Evolutionary conservation across 92 coral and sea anemone genomes (phyloP).

Genomic region (Isaurus tuberculatus): DNA sequence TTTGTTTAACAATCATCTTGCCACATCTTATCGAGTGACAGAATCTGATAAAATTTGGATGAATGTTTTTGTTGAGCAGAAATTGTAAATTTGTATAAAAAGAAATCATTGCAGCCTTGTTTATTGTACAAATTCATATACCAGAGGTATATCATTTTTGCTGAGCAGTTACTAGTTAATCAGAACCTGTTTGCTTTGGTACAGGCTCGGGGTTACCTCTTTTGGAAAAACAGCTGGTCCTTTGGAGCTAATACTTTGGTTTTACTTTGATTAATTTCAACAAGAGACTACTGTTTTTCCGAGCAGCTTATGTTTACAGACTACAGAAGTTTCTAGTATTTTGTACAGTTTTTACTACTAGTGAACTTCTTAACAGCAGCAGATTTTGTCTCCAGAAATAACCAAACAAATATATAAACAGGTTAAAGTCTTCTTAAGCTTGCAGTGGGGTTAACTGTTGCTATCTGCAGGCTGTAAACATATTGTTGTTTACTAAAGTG

Average conservation of each 20-base stretch:
- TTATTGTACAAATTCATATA: background rate
- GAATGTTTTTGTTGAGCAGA: background rate
- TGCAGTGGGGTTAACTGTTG: background rate
- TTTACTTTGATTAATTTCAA: background rate
- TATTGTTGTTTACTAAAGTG: background rate
- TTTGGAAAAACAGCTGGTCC: constrained; percentile 25
- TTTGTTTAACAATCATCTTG: constrained; percentile 67
- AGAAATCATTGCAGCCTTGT: background rate
- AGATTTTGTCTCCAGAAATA: background rate
- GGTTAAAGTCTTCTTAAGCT: background rate
- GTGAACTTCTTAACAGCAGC: too few relatives aligned
- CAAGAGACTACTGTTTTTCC: constrained; percentile 29
- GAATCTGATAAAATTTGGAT: background rate
- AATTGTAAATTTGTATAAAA: background rate
- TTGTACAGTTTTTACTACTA: background rate
- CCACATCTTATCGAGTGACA: constrained; percentile 27
- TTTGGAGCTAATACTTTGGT: background rate
- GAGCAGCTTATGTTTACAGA: background rate
- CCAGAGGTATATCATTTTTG: background rate
- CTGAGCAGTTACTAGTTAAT: background rate
- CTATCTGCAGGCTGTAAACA: constrained; percentile 25
- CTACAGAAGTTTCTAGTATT: constrained; percentile 8
- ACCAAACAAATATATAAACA: background rate
- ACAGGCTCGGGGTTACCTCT: background rate
- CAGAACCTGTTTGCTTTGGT: constrained; percentile 25